Evolutionary conservation across 2,888 invertebrate genomes (phyloP), one percentile per base, ranked within the genome.

Genomic region (Muschampia staudingeri): DNA sequence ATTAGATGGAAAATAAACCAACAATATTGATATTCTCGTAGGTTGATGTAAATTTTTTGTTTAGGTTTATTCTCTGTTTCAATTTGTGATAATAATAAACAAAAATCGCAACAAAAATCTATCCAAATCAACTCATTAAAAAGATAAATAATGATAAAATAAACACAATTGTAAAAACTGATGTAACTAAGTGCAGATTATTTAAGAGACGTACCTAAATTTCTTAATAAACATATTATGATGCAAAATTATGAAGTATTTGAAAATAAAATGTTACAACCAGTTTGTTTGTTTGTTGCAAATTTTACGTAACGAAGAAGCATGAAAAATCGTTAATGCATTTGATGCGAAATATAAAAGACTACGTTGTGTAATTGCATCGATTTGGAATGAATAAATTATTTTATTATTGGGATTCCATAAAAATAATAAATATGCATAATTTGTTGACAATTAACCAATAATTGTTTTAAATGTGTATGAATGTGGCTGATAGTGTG

Each of bases 401-500:
- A 75, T 80, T 80, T 80, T 80, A 76, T 80, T 80, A 70, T 61
- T 70, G 69, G n/a, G 34, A 80, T 76, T 69, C 42, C 48, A 73
- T 73, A 25, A 40, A 42, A 76, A 70, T 76, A 14, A n/a, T 56
- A 76, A 76, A 80, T 70, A 80, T 80, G 76, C 75, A 69, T 44
- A 80, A 78, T 83, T 82, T 85, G 80, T 87, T 87, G 72, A 82
- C 78, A 75, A 84, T 84, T 83, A 84, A 77, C 70, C 40, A 80
- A 72, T 85, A 82, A 84, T 85, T 86, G 83, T 85, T 86, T 79
- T 81, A 85, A 67, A 75, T 83, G 70, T 78, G 19, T 80, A 67
- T 76, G 72, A 67, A 44, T 76, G 44, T 30, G 19, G 1, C 5
- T n/a, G 79, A 48, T 65, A 52, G 69, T 75, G 75, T 80, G 80